A percentile compares a stretch with the other conserved stretches of the same genome.
Evolutionary conservation across 2,888 invertebrate genomes (phyloP).

Genomic region (Petrolisthes manimaculis): DNA sequence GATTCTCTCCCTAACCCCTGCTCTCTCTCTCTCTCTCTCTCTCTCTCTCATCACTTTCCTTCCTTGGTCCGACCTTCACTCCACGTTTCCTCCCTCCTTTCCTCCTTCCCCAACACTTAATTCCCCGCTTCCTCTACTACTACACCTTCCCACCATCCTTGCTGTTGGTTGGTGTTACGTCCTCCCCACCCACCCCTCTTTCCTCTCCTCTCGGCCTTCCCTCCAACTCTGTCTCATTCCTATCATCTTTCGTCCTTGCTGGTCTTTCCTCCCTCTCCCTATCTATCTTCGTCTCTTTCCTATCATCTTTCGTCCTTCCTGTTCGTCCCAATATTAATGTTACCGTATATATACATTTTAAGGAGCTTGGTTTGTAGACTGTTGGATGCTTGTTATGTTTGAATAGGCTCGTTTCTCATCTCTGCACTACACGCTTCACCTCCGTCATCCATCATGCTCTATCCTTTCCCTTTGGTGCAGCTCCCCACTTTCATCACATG

Average conservation of each 20-base stretch:
- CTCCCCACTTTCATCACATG: no score
- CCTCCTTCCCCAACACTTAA: background rate
- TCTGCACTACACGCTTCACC: no score
- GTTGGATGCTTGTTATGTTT: no score
- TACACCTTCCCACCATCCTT: background rate
- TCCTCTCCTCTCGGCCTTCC: background rate
- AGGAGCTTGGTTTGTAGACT: no score
- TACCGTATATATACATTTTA: no score
- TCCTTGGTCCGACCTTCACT: background rate
- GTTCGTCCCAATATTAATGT: background rate
- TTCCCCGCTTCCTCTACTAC: background rate
- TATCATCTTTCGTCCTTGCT: background rate
- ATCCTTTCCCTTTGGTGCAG: no score
- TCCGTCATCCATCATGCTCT: no score
- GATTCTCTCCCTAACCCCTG: background rate
- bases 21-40: background rate
- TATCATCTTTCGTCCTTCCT: background rate
- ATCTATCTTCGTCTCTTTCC: background rate
- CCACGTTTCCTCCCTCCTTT: background rate
- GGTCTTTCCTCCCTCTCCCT: no score
- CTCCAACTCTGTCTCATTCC: background rate
- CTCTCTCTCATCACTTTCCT: background rate
- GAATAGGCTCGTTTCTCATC: no score
- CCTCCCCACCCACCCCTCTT: background rate
- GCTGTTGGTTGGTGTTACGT: no score